A percentile compares a stretch with the other conserved stretches of the same genome.
These are phyloP conservation scores for Apostichopus parvimensis DNA, from an alignment of 35 echinoderm and acorn worm species.

Conservation along the genomic window DNA sequence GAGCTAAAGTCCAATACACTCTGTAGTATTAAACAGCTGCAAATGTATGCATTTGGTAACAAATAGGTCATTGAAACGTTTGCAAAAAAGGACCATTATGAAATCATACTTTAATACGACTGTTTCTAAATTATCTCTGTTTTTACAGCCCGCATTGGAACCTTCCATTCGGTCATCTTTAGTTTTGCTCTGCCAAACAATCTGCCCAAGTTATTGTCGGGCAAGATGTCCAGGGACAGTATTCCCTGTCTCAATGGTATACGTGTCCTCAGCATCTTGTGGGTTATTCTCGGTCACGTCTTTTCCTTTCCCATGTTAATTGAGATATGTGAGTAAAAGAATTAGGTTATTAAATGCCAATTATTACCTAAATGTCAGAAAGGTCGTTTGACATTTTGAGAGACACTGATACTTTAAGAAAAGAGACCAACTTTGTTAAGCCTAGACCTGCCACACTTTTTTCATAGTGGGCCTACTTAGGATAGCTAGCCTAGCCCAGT, in stretches of 20 bases:
- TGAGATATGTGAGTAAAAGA: neutral
- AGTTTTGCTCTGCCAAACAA: conserved; percentile 1
- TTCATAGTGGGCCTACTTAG: no score
- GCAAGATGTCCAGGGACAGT: neutral
- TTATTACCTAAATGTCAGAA: neutral
- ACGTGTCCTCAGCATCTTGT: conserved; percentile 61
- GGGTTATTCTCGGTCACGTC: conserved; percentile 66
- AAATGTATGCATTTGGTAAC: no score
- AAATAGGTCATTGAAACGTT: no score
- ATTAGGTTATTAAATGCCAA: neutral
- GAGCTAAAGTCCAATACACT: no score
- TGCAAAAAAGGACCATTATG: no score
- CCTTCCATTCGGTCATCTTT: neutral
- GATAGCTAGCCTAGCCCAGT: no score
- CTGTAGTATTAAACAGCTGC: no score
- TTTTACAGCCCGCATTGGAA: neutral
- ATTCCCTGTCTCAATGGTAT: conserved; percentile 64
- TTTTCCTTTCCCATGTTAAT: neutral
- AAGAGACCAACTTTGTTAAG: no score
- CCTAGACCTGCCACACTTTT: no score
- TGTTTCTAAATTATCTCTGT: neutral
- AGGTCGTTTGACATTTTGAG: no score
- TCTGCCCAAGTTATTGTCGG: conserved; percentile 1
- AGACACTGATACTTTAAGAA: no score
- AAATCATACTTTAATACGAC: no score